Conservation (phyloP, 2,113 vertebrate genomes). For the Erythrolamprus reginae region DNA sequence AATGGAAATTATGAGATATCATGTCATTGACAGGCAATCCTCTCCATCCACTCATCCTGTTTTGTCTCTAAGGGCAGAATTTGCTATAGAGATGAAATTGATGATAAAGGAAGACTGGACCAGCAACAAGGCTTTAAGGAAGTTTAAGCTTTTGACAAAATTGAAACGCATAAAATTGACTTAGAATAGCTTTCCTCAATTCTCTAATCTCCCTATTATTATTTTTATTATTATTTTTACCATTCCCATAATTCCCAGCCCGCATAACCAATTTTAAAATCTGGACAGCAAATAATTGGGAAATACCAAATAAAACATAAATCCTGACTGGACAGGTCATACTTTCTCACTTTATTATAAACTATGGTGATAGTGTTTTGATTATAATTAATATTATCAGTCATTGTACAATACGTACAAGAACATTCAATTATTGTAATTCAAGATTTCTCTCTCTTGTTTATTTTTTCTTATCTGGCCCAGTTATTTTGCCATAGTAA, state of each 20-base stretch:
- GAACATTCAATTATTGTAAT: neutral
- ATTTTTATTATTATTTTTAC: too few relatives aligned
- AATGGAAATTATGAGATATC: neutral
- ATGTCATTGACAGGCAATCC: neutral
- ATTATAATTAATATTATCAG: neutral
- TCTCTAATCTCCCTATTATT: neutral
- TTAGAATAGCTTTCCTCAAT: neutral
- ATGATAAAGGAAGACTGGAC: neutral
- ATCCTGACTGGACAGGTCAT: neutral
- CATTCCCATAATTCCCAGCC: neutral
- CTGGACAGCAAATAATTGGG: neutral
- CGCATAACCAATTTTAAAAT: neutral
- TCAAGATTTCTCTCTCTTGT: slow-evolving; percentile 3
- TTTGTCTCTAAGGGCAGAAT: neutral
- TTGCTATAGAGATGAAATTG: neutral
- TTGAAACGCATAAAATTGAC: slow-evolving; percentile 5
- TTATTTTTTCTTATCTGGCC: slow-evolving; percentile 16
- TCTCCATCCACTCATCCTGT: neutral
- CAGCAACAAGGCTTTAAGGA: neutral
- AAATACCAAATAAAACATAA: neutral
- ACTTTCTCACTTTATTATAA: neutral
- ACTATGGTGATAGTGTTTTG: neutral
- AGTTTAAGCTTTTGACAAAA: neutral
- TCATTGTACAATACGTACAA: neutral
- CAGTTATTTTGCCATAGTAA: neutral